Evolutionary conservation across 2,888 invertebrate genomes (phyloP).

Genomic region (Sclerodermus sp.): DNA sequence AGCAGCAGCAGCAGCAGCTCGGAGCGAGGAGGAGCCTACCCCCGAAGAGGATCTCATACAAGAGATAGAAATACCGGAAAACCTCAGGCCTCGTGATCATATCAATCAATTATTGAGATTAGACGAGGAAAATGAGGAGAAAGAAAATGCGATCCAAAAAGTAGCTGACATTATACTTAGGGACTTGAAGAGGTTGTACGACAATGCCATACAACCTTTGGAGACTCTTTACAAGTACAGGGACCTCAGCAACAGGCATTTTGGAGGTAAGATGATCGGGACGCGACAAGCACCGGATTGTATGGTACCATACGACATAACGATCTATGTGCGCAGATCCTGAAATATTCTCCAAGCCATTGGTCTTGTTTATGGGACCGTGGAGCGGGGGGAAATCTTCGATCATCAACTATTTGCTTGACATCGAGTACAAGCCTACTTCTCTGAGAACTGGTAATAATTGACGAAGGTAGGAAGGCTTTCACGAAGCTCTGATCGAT

Average conservation of each 20-base stretch:
- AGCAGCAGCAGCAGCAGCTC: neutral
- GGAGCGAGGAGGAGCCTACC: constrained; percentile 39
- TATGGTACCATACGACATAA: neutral
- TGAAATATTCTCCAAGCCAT: constrained; percentile 91
- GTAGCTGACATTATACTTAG: constrained; percentile 77
- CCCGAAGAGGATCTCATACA: constrained; percentile 64
- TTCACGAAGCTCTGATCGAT: too few relatives aligned
- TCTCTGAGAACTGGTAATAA: constrained; percentile 80
- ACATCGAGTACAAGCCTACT: constrained; percentile 81
- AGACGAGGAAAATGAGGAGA: constrained; percentile 73
- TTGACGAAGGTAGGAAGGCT: too few relatives aligned
- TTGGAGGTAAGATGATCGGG: constrained; percentile 63
- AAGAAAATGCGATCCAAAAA: constrained; percentile 71
- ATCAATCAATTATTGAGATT: constrained; percentile 78
- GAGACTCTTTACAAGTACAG: constrained; percentile 90
- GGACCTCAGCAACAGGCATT: constrained; percentile 88
- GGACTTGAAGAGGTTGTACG: constrained; percentile 84
- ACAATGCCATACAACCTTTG: constrained; percentile 84
- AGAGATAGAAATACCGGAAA: constrained; percentile 75
- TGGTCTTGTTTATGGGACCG: constrained; percentile 92
- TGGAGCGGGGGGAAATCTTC: constrained; percentile 97
- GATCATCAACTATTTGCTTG: constrained; percentile 88
- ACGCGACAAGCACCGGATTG: too few relatives aligned
- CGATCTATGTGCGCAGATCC: constrained; percentile 64
- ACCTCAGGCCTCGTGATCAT: constrained; percentile 77